Percentiles rank a stretch among this genome's conserved stretches.
These are phyloP conservation scores for Dromiciops gliroides DNA, from an alignment of 2,113 vertebrate genomes.

Conservation along the genomic window DNA sequence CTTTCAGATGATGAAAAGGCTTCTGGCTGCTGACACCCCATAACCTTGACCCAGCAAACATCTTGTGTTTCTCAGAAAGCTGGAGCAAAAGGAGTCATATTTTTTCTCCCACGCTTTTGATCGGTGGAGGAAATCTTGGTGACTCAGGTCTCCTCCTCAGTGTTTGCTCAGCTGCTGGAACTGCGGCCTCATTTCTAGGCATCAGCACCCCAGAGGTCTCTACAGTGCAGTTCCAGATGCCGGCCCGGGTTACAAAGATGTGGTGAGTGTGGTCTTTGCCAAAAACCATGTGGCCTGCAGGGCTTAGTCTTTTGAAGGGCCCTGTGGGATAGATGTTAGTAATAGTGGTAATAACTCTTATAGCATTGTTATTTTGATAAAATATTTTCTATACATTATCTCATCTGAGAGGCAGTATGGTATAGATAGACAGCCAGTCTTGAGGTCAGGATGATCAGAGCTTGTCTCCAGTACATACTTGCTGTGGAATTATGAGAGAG, in stretches of 20 bases:
- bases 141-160: neutral
- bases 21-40: neutral
- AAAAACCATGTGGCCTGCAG: neutral
- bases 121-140: neutral
- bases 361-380: neutral
- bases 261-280: neutral
- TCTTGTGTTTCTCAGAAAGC: neutral
- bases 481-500: neutral
- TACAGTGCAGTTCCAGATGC: neutral
- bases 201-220: neutral
- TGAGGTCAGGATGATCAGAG: neutral
- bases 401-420: neutral
- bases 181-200: neutral
- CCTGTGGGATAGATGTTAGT: neutral
- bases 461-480: neutral
- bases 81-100: neutral
- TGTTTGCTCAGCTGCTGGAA: conserved; percentile 6
- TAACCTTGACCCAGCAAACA: neutral
- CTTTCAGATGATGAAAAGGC: neutral
- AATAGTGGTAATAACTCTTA: neutral
- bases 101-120: neutral
- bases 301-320: neutral
- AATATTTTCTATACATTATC: neutral
- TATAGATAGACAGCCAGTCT: neutral
- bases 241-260: neutral